A percentile compares a stretch with the other conserved stretches of the same genome.
Conservation (phyloP, 2,888 invertebrate genomes). For the Diarsia dahlii region DNA sequence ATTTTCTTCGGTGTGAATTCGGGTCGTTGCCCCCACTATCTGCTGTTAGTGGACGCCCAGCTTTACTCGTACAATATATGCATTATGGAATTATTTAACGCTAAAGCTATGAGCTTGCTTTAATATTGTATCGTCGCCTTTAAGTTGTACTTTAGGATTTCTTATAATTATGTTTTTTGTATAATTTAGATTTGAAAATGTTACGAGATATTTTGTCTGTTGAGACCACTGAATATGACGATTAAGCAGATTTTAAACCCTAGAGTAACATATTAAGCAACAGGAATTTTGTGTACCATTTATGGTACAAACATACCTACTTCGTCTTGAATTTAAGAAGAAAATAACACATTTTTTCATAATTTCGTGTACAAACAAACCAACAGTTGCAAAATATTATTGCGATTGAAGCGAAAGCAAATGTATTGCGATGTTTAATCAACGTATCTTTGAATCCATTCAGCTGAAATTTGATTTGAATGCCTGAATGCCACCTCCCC, state of each 20-base stretch:
- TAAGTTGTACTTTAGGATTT: background rate
- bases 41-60: conserved; percentile 20
- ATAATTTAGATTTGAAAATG: background rate
- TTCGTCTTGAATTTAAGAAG: conserved; percentile 32
- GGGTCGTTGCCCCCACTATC: conserved; percentile 67
- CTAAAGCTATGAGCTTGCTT: conserved; percentile 11
- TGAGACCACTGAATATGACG: too few species aligned
- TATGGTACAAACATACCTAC: conserved; percentile 34
- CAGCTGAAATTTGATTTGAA: conserved; percentile 73
- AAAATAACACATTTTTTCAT: conserved; percentile 41
- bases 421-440: conserved; percentile 74
- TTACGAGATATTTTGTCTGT: background rate
- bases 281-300: conserved; percentile 22
- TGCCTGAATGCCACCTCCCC: conserved; percentile 54
- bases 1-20: conserved; percentile 74
- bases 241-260: background rate
- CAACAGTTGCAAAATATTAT: conserved; percentile 45
- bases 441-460: conserved; percentile 77
- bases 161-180: background rate
- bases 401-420: conserved; percentile 51
- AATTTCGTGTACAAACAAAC: conserved; percentile 46
- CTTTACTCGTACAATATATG: conserved; percentile 43
- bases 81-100: conserved; percentile 49
- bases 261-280: too few species aligned
- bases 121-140: conserved; percentile 9